phyloP scores from a whole-genome alignment of 2,888 invertebrate species.

The Clunio marinus region DNA sequence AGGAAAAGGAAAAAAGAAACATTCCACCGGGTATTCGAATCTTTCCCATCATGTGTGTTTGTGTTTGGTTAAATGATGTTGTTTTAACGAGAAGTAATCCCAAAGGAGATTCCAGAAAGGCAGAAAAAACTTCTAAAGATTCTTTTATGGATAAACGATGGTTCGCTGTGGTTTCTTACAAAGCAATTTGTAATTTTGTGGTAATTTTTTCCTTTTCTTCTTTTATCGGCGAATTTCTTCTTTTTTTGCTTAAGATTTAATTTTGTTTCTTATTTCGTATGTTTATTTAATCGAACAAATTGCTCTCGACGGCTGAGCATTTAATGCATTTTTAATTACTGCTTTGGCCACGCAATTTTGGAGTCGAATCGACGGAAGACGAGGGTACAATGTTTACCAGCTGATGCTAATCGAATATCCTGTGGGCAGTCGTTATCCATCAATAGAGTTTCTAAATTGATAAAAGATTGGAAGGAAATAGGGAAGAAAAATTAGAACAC shows the following conservation, averaged over 20 bases:
- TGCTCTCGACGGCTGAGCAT: background rate
- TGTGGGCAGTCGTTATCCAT: slow-evolving; percentile 88
- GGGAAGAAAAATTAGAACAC: slow-evolving; percentile 12
- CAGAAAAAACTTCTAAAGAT: no score
- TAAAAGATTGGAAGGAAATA: slow-evolving; percentile 18
- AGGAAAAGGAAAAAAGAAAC: no score
- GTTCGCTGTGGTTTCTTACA: background rate
- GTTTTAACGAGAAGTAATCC: no score
- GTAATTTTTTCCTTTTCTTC: slow-evolving; percentile 17
- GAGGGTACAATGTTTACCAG: slow-evolving; percentile 80
- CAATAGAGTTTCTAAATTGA: slow-evolving; percentile 73
- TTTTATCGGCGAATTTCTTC: no score
- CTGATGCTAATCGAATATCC: slow-evolving; percentile 69
- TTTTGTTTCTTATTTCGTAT: no score
- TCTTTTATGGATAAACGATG: no score
- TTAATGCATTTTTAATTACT: slow-evolving; percentile 39
- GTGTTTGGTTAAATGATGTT: no score
- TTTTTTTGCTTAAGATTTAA: no score
- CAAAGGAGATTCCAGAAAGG: no score
- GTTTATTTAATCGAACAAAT: no score
- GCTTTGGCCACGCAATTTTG: slow-evolving; percentile 89
- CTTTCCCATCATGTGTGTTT: no score
- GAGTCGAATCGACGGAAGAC: slow-evolving; percentile 95
- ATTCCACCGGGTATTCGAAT: no score
- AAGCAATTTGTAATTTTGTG: slow-evolving; percentile 28